Conservation (phyloP, 2,888 invertebrate species). For the Schizotus pectinicornis region DNA sequence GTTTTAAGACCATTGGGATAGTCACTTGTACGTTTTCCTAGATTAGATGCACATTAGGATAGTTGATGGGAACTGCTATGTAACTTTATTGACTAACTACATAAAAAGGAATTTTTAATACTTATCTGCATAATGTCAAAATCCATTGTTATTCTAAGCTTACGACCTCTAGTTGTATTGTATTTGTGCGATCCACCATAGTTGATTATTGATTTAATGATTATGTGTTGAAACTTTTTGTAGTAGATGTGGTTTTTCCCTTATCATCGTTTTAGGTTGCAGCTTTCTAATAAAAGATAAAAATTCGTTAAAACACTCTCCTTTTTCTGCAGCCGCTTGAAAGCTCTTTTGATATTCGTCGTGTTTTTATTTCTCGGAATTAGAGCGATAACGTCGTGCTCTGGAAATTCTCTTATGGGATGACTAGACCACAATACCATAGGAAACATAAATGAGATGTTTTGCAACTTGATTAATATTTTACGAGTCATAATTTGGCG, state of each 20-base stretch:
- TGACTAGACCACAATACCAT: conserved; percentile 1
- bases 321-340: not conserved
- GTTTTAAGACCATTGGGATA: conserved; percentile 30
- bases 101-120: not conserved
- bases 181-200: not conserved
- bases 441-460: not conserved
- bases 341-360: not conserved
- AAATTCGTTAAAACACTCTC: not conserved
- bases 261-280: conserved; percentile 1
- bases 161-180: no score
- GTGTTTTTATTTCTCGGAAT: conserved; percentile 8
- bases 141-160: no score
- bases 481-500: conserved; percentile 8
- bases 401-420: conserved; percentile 7
- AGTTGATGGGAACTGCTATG: conserved; percentile 32
- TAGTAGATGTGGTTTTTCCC: not conserved
- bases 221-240: not conserved
- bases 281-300: conserved; percentile 4
- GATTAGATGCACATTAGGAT: conserved; percentile 36
- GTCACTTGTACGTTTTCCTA: conserved; percentile 32
- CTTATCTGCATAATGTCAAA: no score
- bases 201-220: conserved; percentile 3
- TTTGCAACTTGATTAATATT: conserved; percentile 13
- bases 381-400: conserved; percentile 15
- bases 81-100: conserved; percentile 21